Base-by-base conservation (phyloP, 2,797 vertebrate species). In the Alfaro cultratus region DNA sequence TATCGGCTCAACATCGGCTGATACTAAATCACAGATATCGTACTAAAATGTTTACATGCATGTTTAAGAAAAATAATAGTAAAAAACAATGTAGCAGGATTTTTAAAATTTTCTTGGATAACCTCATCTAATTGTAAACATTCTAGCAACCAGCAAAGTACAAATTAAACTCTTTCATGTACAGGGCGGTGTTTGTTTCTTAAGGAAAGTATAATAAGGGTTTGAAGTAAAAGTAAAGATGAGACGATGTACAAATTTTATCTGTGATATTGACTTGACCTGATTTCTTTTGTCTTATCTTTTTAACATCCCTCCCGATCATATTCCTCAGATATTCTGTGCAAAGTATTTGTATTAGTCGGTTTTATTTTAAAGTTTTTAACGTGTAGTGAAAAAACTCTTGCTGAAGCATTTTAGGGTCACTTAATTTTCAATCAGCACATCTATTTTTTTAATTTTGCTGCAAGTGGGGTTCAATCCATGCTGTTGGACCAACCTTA, bases 401-500 rank as follows among this genome's bases (percentile, higher is more conserved):
- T 21, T 41, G 23, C 26, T 15, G 11, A 70, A n/a, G 67, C 12
- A 36, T 41, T 70, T n/a, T 5, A 29, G 36, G 67, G 43, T 70
- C 18, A n/a, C n/a, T 70, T n/a, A 15, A 45, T 39, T 67, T 39
- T 15, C 34, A 21, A 67, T 2, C 16, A 23, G 34, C 39, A 1
- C 12, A 6, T 70, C 12, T 12, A 31, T 55, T 2, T 53, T 23
- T 26, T 10, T 9, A 21, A 7, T 8, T 21, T 49, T 5, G 16
- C 6, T 47, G 15, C 2, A 47, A 47, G 16, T 21, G 16, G 47
- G 16, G 47, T 0, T 49, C 47, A 21, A 21, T 21, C 47, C 47
- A 21, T 49, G 8, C 2, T 51, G 11, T 34, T 64, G 78, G 41
- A 81, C 95, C 77, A 74, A 98, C 98, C 98, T 96, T 97, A 85